Evolutionary conservation across 2,888 invertebrate genomes (phyloP).

Genomic region (Glyphotaelius pellucidus): DNA sequence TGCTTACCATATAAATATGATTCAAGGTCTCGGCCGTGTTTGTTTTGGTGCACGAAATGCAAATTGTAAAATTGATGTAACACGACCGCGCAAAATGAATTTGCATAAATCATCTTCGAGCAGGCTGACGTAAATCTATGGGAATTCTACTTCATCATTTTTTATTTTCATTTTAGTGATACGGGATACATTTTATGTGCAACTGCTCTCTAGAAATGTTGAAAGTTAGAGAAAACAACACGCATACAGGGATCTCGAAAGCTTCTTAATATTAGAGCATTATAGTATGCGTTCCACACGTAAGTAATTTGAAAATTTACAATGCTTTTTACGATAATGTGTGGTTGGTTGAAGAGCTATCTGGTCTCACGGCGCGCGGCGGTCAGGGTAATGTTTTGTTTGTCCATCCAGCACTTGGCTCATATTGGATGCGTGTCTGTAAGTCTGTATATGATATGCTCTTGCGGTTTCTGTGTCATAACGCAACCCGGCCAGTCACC

Average conservation of each 20-base stretch:
- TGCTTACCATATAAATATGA: background rate
- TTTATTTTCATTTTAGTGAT: background rate
- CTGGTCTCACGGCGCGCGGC: conserved; percentile 44
- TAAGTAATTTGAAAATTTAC: conserved; percentile 51
- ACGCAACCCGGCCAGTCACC: conserved; percentile 36
- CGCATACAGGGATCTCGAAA: background rate
- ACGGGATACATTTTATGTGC: background rate
- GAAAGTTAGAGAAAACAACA: background rate
- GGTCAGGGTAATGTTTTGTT: conserved; percentile 46
- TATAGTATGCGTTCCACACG: conserved; percentile 5
- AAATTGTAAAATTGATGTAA: conserved; percentile 23
- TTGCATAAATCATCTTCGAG: background rate
- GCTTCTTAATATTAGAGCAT: background rate
- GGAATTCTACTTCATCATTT: background rate
- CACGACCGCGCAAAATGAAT: conserved; percentile 26
- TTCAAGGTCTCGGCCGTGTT: conserved; percentile 38
- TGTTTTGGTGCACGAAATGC: conserved; percentile 44
- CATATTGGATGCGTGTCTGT: conserved; percentile 37
- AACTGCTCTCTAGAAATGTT: background rate
- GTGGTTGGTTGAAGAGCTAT: conserved; percentile 40
- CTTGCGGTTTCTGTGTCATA: conserved; percentile 51
- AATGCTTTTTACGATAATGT: conserved; percentile 50
- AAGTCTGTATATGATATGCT: conserved; percentile 31
- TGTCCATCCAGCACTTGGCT: conserved; percentile 41
- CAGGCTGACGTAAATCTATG: background rate